These are phyloP conservation scores for Chrysotoxum bicinctum DNA, from an alignment of 2,888 invertebrate genomes.

Conservation along the genomic window DNA sequence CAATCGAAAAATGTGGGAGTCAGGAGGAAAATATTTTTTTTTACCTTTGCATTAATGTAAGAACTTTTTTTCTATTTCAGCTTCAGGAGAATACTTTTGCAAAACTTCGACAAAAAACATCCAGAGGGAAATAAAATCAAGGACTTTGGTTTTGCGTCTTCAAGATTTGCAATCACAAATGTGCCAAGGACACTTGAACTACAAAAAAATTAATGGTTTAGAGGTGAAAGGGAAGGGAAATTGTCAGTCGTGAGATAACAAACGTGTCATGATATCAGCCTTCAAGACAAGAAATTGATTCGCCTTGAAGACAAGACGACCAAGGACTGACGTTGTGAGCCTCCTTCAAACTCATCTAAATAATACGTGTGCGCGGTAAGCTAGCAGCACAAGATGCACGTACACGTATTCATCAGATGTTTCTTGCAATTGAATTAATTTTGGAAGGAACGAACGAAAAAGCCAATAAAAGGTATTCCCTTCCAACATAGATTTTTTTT, in stretches of 20 bases:
- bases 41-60: constrained; percentile 10
- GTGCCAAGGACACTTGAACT: constrained; percentile 57
- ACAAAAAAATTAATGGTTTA: constrained; percentile 9
- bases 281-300: constrained; percentile 55
- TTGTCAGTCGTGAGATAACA: constrained; percentile 33
- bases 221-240: constrained; percentile 4
- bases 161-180: constrained; percentile 56
- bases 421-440: constrained; percentile 58
- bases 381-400: constrained; percentile 30
- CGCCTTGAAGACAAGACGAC: constrained; percentile 31
- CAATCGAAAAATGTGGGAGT: constrained; percentile 32
- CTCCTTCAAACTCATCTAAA: constrained; percentile 42
- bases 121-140: constrained; percentile 36
- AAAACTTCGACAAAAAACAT: constrained; percentile 19
- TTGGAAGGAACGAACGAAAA: constrained; percentile 13
- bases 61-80: neutral
- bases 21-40: constrained; percentile 10
- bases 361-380: constrained; percentile 28
- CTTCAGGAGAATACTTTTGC: constrained; percentile 5
- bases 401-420: constrained; percentile 48
- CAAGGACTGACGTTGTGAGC: neutral
- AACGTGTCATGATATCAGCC: constrained; percentile 51
- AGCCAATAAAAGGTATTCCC: constrained; percentile 22
- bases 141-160: constrained; percentile 32
- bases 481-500: neutral